phyloP scores from a whole-genome alignment of 1,140 invertebrate species.

The Lucilia cuprina region DNA sequence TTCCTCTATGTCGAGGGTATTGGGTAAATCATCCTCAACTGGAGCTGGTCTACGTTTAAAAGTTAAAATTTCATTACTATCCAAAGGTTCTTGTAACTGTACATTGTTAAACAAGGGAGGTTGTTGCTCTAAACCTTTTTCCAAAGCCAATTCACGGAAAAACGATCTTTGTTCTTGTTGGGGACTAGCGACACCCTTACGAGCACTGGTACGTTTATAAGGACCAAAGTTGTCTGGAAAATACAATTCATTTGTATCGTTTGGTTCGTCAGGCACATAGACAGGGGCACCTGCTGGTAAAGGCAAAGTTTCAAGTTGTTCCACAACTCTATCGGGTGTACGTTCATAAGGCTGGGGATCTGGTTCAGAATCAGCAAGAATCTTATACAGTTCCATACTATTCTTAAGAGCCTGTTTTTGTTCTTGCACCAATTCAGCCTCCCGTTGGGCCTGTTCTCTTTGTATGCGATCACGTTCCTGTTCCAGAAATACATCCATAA shows the following conservation, averaged over 20 bases:
- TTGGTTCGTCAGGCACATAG: conserved; percentile 51
- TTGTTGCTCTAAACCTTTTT: conserved; percentile 50
- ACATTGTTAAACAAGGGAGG: conserved; percentile 10
- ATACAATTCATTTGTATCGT: conserved; percentile 55
- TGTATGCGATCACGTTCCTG: conserved; percentile 54
- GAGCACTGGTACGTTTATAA: conserved; percentile 45
- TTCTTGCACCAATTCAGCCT: conserved; percentile 44
- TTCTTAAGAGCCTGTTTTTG: conserved; percentile 48
- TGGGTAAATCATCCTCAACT: conserved; percentile 37
- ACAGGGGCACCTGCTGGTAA: conserved; percentile 34
- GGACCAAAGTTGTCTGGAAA: conserved; percentile 56
- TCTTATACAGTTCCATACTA: conserved; percentile 54
- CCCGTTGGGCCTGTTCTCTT: conserved; percentile 46
- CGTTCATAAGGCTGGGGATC: conserved; percentile 58
- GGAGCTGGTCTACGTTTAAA: conserved; percentile 44
- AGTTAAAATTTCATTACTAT: conserved; percentile 29
- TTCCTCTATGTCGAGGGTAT: conserved; percentile 45
- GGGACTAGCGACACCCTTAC: neutral
- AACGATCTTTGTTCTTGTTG: conserved; percentile 45
- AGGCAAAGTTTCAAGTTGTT: conserved; percentile 45
- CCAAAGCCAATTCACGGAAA: conserved; percentile 55
- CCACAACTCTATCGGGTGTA: conserved; percentile 51
- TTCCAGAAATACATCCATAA: conserved; percentile 57
- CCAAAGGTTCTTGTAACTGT: conserved; percentile 20
- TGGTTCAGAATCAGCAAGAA: conserved; percentile 55